phyloP scores from a whole-genome alignment of 1,140 invertebrate genomes.

The Trachymyrmex cornetzi region DNA sequence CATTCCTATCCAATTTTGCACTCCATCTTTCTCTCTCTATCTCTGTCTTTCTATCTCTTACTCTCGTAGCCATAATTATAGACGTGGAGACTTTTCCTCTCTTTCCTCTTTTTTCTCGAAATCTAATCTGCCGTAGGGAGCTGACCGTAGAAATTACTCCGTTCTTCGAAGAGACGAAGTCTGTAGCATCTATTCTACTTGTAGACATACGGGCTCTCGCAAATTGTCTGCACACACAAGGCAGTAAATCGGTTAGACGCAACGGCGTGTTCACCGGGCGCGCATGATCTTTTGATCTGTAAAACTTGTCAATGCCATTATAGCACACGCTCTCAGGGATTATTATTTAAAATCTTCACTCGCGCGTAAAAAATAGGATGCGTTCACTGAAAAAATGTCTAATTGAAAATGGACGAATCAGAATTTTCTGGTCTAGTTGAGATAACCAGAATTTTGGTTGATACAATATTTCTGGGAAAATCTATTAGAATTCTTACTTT shows the following conservation, averaged over 20 bases:
- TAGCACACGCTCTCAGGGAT: constrained; percentile 64
- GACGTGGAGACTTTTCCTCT: background rate
- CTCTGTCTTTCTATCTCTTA: constrained; percentile 25
- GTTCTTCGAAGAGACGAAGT: constrained; percentile 42
- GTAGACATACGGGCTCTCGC: constrained; percentile 50
- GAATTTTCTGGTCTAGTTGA: no score
- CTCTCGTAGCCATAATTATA: constrained; percentile 37
- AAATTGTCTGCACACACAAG: constrained; percentile 29
- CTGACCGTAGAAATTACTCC: constrained; percentile 30
- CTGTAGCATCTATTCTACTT: constrained; percentile 27
- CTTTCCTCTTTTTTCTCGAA: background rate
- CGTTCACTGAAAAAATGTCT: no score
- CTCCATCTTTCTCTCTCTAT: background rate
- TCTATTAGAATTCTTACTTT: no score
- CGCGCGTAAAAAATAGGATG: background rate
- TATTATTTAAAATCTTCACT: constrained; percentile 51
- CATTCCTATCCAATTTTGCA: background rate
- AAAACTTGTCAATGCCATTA: background rate
- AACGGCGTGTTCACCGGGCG: background rate
- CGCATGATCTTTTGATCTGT: background rate
- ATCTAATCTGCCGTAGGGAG: constrained; percentile 1
- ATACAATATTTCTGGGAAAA: no score
- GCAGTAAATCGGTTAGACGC: constrained; percentile 8
- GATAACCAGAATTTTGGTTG: no score
- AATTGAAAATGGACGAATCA: no score